phyloP scores from a whole-genome alignment of 2,797 vertebrate genomes.

The Cichlasoma orientale region DNA sequence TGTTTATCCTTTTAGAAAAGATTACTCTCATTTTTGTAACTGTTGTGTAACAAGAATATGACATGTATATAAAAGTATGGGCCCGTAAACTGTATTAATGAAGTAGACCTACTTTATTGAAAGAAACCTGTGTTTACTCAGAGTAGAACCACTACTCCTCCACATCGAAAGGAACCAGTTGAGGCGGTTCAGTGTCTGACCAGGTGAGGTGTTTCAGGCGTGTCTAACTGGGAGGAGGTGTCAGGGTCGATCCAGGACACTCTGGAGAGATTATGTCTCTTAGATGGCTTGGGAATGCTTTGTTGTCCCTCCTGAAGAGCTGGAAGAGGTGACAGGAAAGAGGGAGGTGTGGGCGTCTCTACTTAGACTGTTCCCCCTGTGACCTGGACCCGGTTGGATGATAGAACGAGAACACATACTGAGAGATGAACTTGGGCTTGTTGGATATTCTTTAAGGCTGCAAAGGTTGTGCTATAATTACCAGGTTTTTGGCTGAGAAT shows the following conservation, averaged over 20 bases:
- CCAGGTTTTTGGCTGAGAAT: neutral
- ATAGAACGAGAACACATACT: neutral
- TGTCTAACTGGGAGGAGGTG: accelerated
- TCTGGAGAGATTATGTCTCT: neutral
- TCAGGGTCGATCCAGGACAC: neutral
- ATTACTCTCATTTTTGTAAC: neutral
- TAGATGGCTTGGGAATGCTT: neutral
- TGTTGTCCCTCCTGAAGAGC: neutral
- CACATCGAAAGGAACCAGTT: accelerated
- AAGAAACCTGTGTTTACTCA: neutral
- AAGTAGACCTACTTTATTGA: neutral
- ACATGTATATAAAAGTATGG: neutral
- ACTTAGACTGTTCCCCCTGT: neutral
- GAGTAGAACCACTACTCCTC: neutral
- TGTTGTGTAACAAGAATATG: neutral
- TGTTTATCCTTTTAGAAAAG: neutral
- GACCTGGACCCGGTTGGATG: neutral
- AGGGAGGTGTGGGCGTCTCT: neutral
- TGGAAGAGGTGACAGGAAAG: neutral
- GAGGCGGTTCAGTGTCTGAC: neutral
- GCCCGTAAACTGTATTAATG: neutral
- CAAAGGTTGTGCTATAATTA: neutral
- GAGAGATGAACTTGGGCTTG: too few species aligned
- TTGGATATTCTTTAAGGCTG: neutral
- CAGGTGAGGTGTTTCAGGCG: neutral